phyloP scores from a whole-genome alignment of 2,888 invertebrate genomes.

The Agonopterix arenella region DNA sequence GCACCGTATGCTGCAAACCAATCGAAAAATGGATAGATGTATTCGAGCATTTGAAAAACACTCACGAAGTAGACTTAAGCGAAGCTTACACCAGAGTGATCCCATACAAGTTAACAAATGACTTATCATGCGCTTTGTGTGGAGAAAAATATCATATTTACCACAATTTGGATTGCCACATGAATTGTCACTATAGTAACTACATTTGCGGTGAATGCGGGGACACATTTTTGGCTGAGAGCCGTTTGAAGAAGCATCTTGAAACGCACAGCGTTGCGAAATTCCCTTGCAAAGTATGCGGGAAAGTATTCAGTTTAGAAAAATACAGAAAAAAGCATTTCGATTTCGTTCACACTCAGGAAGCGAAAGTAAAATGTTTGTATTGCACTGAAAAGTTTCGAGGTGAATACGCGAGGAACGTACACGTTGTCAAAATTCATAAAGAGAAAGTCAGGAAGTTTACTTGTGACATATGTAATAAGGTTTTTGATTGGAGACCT shows the following conservation, averaged over 20 bases:
- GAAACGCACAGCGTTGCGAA: slow-evolving; percentile 55
- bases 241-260: slow-evolving; percentile 43
- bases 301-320: slow-evolving; percentile 53
- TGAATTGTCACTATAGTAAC: slow-evolving; percentile 54
- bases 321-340: slow-evolving; percentile 42
- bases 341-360: slow-evolving; percentile 29
- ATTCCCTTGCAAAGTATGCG: slow-evolving; percentile 55
- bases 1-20: slow-evolving; percentile 28
- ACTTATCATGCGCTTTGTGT: slow-evolving; percentile 40
- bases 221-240: slow-evolving; percentile 33
- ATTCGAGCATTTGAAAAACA: slow-evolving; percentile 37
- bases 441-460: slow-evolving; percentile 28
- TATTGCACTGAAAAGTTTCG: slow-evolving; percentile 37
- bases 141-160: slow-evolving; percentile 26
- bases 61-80: slow-evolving; percentile 30
- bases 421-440: slow-evolving; percentile 35
- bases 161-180: slow-evolving; percentile 42
- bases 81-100: slow-evolving; percentile 35
- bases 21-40: slow-evolving; percentile 39
- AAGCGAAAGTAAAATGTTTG: slow-evolving; percentile 28
- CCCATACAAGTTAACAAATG: slow-evolving; percentile 31
- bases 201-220: slow-evolving; percentile 52
- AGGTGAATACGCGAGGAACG: slow-evolving; percentile 14
- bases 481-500: slow-evolving; percentile 52
- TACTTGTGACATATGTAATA: slow-evolving; percentile 53